These are phyloP conservation scores for Andrena fulva DNA, from an alignment of 2,888 invertebrate species.

Conservation along the genomic window DNA sequence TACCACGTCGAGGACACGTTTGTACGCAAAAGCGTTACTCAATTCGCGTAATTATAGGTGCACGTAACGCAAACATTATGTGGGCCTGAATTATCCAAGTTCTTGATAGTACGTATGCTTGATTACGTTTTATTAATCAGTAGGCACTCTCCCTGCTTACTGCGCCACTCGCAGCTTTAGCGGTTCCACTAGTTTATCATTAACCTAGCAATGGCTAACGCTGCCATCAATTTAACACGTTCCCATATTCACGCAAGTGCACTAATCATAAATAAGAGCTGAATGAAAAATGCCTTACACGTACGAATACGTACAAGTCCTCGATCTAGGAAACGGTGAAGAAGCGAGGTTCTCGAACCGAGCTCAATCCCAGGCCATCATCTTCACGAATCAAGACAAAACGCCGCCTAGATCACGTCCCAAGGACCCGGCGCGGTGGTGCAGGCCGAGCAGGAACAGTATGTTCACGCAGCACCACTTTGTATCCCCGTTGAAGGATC, in stretches of 20 bases:
- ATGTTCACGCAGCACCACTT: constrained; percentile 33
- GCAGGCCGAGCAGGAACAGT: constrained; percentile 10
- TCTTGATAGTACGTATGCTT: constrained; percentile 3
- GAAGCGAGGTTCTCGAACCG: background rate
- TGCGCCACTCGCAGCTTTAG: background rate
- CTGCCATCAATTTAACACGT: too few species aligned
- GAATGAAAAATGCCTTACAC: background rate
- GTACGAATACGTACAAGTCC: background rate
- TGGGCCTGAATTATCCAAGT: constrained; percentile 3
- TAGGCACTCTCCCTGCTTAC: too few species aligned
- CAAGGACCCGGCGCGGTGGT: background rate
- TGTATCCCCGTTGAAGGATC: constrained; percentile 40
- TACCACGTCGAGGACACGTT: background rate
- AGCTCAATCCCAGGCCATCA: background rate
- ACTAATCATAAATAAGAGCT: too few species aligned
- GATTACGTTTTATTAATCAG: constrained; percentile 36
- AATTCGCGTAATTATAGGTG: constrained; percentile 12
- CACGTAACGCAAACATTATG: background rate
- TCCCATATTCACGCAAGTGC: too few species aligned
- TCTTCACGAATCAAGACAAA: background rate
- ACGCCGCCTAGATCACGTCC: background rate
- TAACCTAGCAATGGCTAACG: background rate
- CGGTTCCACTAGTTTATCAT: background rate
- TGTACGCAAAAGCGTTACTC: background rate
- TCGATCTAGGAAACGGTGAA: background rate